phyloP scores from a whole-genome alignment of 2,797 vertebrate genomes.

The Acrossocheilus fasciatus region DNA sequence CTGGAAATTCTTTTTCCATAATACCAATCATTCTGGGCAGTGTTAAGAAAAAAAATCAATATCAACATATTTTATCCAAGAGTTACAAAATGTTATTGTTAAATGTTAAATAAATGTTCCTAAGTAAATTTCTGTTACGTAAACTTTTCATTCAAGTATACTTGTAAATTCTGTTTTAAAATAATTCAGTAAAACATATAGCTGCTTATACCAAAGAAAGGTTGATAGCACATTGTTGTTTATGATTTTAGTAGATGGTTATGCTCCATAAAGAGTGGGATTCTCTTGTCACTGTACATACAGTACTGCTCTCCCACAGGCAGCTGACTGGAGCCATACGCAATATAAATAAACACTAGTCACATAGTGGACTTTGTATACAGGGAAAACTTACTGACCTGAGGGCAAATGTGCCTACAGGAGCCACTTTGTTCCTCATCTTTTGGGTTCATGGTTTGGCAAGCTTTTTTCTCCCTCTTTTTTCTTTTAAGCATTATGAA shows the following conservation, averaged over 20 bases:
- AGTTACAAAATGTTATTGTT: background rate
- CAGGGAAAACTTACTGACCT: conserved; percentile 27
- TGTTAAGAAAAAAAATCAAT: background rate
- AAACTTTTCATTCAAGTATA: background rate
- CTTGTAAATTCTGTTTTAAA: background rate
- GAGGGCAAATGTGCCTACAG: conserved; percentile 43
- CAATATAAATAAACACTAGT: conserved; percentile 61
- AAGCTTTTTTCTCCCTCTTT: background rate
- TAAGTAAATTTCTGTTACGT: background rate
- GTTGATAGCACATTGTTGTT: background rate
- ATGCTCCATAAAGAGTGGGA: background rate
- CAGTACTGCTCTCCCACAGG: conserved; percentile 31
- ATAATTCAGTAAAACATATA: background rate
- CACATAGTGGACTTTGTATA: conserved; percentile 64
- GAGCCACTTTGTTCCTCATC: conserved; percentile 40
- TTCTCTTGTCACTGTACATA: conserved; percentile 19
- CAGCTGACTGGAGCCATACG: conserved; percentile 33
- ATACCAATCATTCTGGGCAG: background rate
- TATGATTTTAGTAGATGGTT: background rate
- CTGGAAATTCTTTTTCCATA: background rate
- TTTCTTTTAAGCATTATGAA: background rate
- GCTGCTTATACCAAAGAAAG: background rate
- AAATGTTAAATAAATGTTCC: background rate
- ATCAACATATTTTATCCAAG: background rate
- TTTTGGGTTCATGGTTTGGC: background rate